Percentiles rank a stretch among this genome's conserved stretches.
phyloP scores from a whole-genome alignment of 2,888 invertebrate genomes.

The Orchestes rusci region DNA sequence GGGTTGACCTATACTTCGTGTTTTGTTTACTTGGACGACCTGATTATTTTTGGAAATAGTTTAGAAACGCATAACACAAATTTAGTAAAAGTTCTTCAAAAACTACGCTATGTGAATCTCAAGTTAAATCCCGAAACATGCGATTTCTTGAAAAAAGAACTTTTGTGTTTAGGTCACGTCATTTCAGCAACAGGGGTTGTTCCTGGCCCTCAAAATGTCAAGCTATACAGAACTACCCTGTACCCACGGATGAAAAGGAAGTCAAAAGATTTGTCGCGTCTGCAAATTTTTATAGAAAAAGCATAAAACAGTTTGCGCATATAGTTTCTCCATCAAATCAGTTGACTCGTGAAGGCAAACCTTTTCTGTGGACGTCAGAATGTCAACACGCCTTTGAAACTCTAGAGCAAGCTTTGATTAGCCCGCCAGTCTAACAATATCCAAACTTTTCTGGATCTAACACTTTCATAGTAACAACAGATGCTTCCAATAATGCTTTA shows the following conservation, averaged over 20 bases:
- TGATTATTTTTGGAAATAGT: slow-evolving; percentile 27
- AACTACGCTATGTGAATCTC: no score
- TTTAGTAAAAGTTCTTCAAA: slow-evolving; percentile 10
- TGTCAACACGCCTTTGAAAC: background rate
- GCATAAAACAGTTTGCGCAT: background rate
- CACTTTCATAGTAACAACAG: background rate
- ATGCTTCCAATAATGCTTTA: background rate
- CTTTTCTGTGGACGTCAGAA: background rate
- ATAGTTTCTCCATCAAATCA: background rate
- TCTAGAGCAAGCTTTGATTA: background rate
- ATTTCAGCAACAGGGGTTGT: background rate
- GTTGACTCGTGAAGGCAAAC: background rate
- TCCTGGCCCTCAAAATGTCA: background rate
- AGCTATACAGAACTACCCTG: background rate
- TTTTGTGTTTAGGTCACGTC: background rate
- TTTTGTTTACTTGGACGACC: slow-evolving; percentile 19
- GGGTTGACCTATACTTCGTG: slow-evolving; percentile 23
- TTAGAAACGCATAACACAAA: slow-evolving; percentile 24
- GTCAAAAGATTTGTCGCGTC: background rate
- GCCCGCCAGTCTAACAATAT: background rate
- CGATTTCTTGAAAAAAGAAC: slow-evolving; percentile 7
- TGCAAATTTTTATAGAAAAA: background rate
- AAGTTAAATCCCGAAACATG: slow-evolving; percentile 14
- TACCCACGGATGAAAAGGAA: background rate
- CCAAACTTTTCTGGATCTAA: background rate